phyloP scores from a whole-genome alignment of 1,140 invertebrate genomes.

The Caenorhabditis elegans region DNA sequence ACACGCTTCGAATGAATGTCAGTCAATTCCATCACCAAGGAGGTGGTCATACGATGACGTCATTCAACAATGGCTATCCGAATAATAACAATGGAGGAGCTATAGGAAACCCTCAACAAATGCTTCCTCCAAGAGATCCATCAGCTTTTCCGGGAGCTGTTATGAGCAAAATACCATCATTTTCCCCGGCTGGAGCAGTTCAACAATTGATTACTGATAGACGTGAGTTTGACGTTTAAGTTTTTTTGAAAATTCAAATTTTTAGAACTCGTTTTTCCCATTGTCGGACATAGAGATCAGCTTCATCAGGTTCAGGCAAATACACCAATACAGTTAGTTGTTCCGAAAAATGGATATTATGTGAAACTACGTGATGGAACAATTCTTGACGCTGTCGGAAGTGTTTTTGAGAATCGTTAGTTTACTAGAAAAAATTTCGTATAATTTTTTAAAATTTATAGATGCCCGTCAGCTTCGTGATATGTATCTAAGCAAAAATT shows the following conservation, averaged over 20 bases:
- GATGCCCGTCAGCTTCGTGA: neutral
- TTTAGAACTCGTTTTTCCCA: neutral
- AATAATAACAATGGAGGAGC: neutral
- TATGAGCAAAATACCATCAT: neutral
- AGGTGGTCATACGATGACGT: constrained; percentile 7
- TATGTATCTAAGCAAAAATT: neutral
- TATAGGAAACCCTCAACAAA: neutral
- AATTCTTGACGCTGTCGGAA: neutral
- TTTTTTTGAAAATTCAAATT: neutral
- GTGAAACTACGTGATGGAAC: neutral
- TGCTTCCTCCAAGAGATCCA: neutral
- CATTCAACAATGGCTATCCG: neutral
- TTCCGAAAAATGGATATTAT: neutral
- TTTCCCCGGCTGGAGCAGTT: neutral
- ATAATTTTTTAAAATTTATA: neutral
- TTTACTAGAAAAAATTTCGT: too few species aligned
- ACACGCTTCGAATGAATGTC: neutral
- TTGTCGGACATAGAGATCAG: neutral
- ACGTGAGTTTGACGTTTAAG: neutral
- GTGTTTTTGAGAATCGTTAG: neutral
- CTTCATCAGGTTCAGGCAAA: neutral
- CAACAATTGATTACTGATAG: neutral
- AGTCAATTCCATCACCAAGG: constrained; percentile 1
- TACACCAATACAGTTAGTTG: neutral
- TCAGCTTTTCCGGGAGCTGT: neutral